These are phyloP conservation scores for Aplocera efformata DNA, from an alignment of 2,888 invertebrate genomes.

Conservation along the genomic window DNA sequence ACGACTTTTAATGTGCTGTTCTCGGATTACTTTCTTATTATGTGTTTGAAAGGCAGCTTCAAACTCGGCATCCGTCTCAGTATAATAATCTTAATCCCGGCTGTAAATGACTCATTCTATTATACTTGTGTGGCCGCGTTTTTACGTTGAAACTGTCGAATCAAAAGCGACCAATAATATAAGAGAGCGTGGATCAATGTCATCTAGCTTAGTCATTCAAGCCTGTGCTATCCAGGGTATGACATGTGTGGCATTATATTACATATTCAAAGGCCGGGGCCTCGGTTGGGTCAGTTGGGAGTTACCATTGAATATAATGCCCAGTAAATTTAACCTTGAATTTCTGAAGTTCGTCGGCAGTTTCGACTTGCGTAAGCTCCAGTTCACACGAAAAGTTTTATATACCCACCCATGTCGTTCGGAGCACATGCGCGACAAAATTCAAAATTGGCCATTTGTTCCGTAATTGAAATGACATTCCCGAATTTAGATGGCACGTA, in stretches of 20 bases:
- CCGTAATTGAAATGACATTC: conserved; percentile 32
- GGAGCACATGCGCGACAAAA: conserved; percentile 13
- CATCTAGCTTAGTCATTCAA: too few species aligned
- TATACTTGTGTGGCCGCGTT: too few species aligned
- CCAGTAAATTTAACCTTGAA: conserved; percentile 3
- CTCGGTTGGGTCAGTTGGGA: neutral
- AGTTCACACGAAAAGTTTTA: neutral
- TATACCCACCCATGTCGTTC: conserved; percentile 3
- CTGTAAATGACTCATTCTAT: too few species aligned
- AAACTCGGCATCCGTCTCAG: too few species aligned
- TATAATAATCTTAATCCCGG: too few species aligned
- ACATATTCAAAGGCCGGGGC: conserved; percentile 1
- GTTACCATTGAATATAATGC: neutral
- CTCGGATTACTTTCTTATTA: conserved; percentile 3
- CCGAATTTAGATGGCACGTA: conserved; percentile 35
- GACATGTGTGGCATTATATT: neutral
- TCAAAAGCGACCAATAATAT: too few species aligned
- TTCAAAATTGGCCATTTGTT: conserved; percentile 21
- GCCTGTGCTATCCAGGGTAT: too few species aligned
- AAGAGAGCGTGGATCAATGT: too few species aligned
- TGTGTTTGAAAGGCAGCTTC: too few species aligned
- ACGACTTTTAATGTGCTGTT: too few species aligned
- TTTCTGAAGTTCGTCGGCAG: conserved; percentile 8
- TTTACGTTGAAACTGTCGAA: conserved; percentile 31
- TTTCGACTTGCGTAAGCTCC: neutral